Conservation (phyloP, 2,888 invertebrate genomes). For the Drosophila meridionalis region DNA sequence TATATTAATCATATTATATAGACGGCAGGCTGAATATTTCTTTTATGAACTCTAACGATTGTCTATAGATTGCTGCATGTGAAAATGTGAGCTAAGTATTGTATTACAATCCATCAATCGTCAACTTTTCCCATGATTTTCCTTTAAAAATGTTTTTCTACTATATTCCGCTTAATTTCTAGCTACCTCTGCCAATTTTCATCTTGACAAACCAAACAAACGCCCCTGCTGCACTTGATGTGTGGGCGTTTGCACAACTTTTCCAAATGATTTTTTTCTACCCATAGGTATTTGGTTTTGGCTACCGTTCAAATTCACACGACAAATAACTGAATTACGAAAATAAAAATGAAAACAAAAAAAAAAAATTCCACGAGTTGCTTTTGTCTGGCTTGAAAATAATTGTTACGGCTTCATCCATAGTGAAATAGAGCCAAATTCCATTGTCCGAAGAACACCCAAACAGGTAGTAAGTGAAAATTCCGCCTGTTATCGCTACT, state of each 20-base stretch:
- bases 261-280: constrained; percentile 41
- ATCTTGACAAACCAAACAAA: constrained; percentile 22
- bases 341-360: constrained; percentile 3
- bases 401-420: constrained; percentile 61
- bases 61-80: neutral
- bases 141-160: neutral
- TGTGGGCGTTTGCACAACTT: constrained; percentile 68
- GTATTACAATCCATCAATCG: constrained; percentile 7
- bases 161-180: neutral
- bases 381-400: constrained; percentile 33
- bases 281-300: constrained; percentile 12
- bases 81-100: neutral
- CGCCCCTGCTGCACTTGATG: constrained; percentile 43
- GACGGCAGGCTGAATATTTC: too few relatives aligned
- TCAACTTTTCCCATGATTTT: neutral
- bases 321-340: constrained; percentile 19
- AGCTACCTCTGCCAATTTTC: constrained; percentile 5
- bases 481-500: constrained; percentile 46
- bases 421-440: constrained; percentile 17
- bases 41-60: neutral
- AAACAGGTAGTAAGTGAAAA: constrained; percentile 67
- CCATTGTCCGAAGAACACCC: constrained; percentile 48
- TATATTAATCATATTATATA: too few relatives aligned
- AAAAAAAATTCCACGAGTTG: constrained; percentile 37
- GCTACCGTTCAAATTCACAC: constrained; percentile 59